Evolutionary conservation across 2,113 vertebrate genomes (phyloP), one percentile per base, ranked within the genome.

Genomic region (Centropus bengalensis): DNA sequence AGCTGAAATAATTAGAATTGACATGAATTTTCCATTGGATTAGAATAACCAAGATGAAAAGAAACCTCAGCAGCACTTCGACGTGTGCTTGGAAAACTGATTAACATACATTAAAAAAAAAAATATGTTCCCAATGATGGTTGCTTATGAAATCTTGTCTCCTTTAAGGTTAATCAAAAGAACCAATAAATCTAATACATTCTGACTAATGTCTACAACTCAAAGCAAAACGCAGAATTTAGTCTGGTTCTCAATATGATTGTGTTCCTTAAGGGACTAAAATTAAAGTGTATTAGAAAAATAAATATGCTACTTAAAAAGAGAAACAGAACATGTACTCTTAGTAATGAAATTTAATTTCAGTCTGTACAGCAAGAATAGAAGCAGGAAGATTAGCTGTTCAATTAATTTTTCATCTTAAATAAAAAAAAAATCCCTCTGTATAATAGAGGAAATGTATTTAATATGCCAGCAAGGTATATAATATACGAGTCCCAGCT

Each of bases 361-460:
- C 82, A 76, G 36, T 32, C 23, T 47, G 28, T 58, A 52, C 24
- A 76, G 89, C 42, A 76, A 52, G 28, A 63, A 68, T 30, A 49
- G 49, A 58, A 91, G 59, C 20, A 19, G 76, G 59, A 63, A 73
- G 82, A 87, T 84, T 71, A 38, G 73, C 70, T 83, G 78, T 84
- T 89, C 68, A 94, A 84, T 84, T 94, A 92, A 92, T 90, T 89
- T 94, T 92, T 89, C 92, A 73, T 68, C 59, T 77, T 84, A 84
- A 89, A 71, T 86, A 15, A 84, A 71, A 76, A 52, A 75, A 52
- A 69, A 70, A 42, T 2, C 28, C 1, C n/a, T 66, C 38, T 47
- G 23, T 86, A 38, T 67, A 83, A 38, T 7, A 68, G 58, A 80
- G 23, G 17, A 86, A 80, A 62, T 71, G 5, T 49, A 32, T 87